Evolutionary conservation across 2,113 vertebrate genomes (phyloP), one percentile per base, ranked within the genome.

Genomic region (Serilophus lunatus): DNA sequence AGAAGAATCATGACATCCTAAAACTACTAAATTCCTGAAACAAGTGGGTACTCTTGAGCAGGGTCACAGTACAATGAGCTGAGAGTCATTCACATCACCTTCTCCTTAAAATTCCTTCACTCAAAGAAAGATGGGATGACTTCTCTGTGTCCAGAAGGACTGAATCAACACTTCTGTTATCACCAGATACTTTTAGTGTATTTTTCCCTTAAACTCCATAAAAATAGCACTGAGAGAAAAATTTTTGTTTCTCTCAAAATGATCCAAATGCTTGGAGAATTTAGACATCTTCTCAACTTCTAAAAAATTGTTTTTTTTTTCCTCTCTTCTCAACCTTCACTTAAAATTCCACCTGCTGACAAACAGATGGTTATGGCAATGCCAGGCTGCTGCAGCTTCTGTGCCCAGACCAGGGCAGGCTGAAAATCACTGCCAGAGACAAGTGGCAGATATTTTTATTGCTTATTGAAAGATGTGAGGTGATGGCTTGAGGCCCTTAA

Each of bases 111-210:
- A 87, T 40, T 80, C 28, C 38, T 80, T 45, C 65, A n/a, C 36
- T 18, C 0, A 0, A 69, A 12, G 36, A 79, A 49, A 36, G 53
- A 33, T 57, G 13, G 42, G 49, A n/a, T 51, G 75, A 15, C 3
- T 56, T 91, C 44, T 68, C 22, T 72, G 12, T 38, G 18, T 49
- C 49, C 45, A 25, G 28, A 31, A 75, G 49, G 31, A 71, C 8
- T 12, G 25, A 79, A 47, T 2, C 12, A 49, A 36, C 3, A 2
- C 22, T 81, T 63, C 70, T 63, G 33, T 50, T 60, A 47, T 59
- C 18, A 17, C 14, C 47, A 69, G 33, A 12, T 71, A 18, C 17
- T 47, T 12, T 22, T 36, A n/a, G 8, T 0, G 0, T 12, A 2
- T 63, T 45, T 91, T 15, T 14, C 23, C 6, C 18, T 66, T 28